Conservation (phyloP, 2,113 vertebrate species). For the Cygnus buccinator region DNA sequence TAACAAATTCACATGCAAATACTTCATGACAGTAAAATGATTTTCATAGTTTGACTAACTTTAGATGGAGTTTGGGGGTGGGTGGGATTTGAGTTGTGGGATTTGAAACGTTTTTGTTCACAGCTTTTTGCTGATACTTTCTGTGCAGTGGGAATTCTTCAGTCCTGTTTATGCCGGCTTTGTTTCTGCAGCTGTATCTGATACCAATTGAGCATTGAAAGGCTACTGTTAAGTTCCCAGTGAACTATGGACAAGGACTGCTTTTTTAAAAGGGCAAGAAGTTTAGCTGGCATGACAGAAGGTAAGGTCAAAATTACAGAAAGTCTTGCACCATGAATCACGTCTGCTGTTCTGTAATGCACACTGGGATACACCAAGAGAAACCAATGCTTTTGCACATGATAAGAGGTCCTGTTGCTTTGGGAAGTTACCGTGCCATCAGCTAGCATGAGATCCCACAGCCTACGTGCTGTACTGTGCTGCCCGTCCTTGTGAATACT, state of each 20-base stretch:
- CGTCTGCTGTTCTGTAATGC: neutral
- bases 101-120: neutral
- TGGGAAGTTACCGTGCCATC: neutral
- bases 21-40: neutral
- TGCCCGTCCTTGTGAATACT: neutral
- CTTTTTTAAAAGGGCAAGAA: neutral
- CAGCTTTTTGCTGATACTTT: neutral
- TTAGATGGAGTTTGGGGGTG: neutral
- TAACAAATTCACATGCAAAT: neutral
- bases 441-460: neutral
- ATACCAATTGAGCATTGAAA: neutral
- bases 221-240: neutral
- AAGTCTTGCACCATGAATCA: constrained; percentile 11
- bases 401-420: neutral
- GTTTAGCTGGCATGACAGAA: neutral
- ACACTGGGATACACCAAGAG: neutral
- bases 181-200: neutral
- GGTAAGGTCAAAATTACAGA: neutral
- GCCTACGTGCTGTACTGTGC: neutral
- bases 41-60: neutral
- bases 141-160: neutral
- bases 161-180: neutral
- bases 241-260: neutral
- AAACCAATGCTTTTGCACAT: neutral
- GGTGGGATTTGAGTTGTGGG: neutral